A percentile compares a stretch with the other conserved stretches of the same genome.
Evolutionary conservation across 1,140 invertebrate genomes (phyloP).

Genomic region (Sminthurinus signatus): DNA sequence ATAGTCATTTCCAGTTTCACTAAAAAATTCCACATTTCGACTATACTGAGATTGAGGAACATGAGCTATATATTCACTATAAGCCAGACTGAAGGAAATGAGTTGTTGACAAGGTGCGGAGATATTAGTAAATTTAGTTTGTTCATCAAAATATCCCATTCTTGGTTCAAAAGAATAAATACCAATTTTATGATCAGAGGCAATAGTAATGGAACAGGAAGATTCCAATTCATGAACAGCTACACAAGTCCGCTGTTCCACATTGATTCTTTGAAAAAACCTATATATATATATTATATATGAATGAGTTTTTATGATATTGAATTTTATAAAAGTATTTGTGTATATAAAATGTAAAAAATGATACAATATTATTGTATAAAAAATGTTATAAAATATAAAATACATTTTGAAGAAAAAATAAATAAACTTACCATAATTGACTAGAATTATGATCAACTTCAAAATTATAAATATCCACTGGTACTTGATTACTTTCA

Average conservation of each 20-base stretch:
- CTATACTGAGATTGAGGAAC: not conserved
- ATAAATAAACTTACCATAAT: slow-evolving; percentile 22
- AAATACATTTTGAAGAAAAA: not conserved
- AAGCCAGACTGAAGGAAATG: slow-evolving; percentile 16
- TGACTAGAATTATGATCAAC: slow-evolving; percentile 11
- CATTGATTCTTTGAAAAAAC: slow-evolving; percentile 25
- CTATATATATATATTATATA: too few species aligned
- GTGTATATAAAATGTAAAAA: too few species aligned
- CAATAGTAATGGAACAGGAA: slow-evolving; percentile 8
- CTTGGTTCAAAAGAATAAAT: slow-evolving; percentile 17
- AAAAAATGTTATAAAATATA: too few species aligned
- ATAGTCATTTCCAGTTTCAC: slow-evolving; percentile 14
- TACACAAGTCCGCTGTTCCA: not conserved
- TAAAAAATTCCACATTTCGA: slow-evolving; percentile 13
- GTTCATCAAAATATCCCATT: not conserved
- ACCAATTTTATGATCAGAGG: not conserved
- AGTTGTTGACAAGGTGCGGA: slow-evolving; percentile 1
- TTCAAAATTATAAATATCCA: slow-evolving; percentile 27
- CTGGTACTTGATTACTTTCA: not conserved
- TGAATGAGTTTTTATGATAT: too few species aligned
- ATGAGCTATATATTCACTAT: slow-evolving; percentile 18
- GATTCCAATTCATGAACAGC: slow-evolving; percentile 14
- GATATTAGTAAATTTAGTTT: not conserved
- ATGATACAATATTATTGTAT: too few species aligned
- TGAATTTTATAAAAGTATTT: too few species aligned